These are phyloP conservation scores for Drosophila greeni DNA, from an alignment of 2,888 invertebrate genomes.

Conservation along the genomic window DNA sequence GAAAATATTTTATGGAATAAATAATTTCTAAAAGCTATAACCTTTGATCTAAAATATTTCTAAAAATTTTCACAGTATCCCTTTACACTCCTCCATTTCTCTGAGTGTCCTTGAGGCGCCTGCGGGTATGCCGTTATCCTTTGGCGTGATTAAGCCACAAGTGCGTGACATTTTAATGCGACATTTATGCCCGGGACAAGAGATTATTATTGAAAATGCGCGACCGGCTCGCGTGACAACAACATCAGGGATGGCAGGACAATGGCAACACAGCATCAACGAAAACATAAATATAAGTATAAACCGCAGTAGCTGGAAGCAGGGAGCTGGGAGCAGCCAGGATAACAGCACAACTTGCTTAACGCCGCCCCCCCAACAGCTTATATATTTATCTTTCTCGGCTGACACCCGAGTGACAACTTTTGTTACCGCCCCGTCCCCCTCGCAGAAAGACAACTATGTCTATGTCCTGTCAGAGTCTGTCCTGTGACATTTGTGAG, in stretches of 20 bases:
- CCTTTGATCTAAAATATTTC: neutral
- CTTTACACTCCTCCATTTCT: neutral
- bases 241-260: slow-evolving; percentile 19
- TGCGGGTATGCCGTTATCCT: slow-evolving; percentile 54
- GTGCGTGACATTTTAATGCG: slow-evolving; percentile 75
- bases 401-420: slow-evolving; percentile 67
- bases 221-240: slow-evolving; percentile 47
- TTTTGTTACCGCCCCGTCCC: slow-evolving; percentile 30
- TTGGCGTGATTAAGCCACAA: slow-evolving; percentile 73
- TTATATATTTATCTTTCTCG: slow-evolving; percentile 66
- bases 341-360: slow-evolving; percentile 53
- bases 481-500: slow-evolving; percentile 24
- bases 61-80: too few species aligned
- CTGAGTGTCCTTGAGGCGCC: slow-evolving; percentile 13
- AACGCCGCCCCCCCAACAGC: slow-evolving; percentile 47
- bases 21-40: too few species aligned
- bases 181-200: slow-evolving; percentile 73
- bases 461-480: slow-evolving; percentile 35
- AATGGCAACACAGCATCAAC: slow-evolving; percentile 27
- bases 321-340: slow-evolving; percentile 29
- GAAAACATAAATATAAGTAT: slow-evolving; percentile 21
- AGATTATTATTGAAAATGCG: slow-evolving; percentile 71
- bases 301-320: slow-evolving; percentile 31
- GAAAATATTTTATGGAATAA: too few species aligned
- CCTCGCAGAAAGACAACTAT: slow-evolving; percentile 8